phyloP scores from a whole-genome alignment of 2,888 invertebrate genomes.

The Trissolcus brochymenae region DNA sequence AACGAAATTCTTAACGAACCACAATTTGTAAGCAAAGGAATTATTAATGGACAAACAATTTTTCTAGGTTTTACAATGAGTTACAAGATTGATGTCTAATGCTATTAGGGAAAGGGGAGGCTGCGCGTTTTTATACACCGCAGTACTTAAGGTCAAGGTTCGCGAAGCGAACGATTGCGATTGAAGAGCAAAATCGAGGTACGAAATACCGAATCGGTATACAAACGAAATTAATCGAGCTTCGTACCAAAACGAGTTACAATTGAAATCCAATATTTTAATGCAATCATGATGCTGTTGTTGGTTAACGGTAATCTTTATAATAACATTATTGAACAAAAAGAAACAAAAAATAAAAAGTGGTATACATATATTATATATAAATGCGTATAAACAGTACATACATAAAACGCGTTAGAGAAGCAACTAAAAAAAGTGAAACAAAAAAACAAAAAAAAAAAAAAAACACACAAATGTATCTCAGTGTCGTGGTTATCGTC shows the following conservation, averaged over 20 bases:
- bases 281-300: conserved; percentile 53
- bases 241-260: conserved; percentile 41
- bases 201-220: conserved; percentile 38
- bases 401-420: conserved; percentile 33
- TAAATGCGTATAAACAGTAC: background rate
- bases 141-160: conserved; percentile 41
- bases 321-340: conserved; percentile 27
- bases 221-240: conserved; percentile 38
- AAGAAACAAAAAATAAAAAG: conserved; percentile 17
- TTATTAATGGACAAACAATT: background rate
- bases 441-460: conserved; percentile 29
- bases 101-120: conserved; percentile 26
- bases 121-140: conserved; percentile 25
- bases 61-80: background rate
- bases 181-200: conserved; percentile 9
- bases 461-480: conserved; percentile 45
- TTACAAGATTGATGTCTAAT: background rate
- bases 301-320: conserved; percentile 54
- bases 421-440: conserved; percentile 22
- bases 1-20: background rate
- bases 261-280: conserved; percentile 52
- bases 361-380: conserved; percentile 17
- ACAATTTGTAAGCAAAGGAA: conserved; percentile 1
- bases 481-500: conserved; percentile 65
- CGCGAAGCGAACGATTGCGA: conserved; percentile 34